phyloP scores from a whole-genome alignment of 1,140 invertebrate genomes.

The Drosophila eugracilis region DNA sequence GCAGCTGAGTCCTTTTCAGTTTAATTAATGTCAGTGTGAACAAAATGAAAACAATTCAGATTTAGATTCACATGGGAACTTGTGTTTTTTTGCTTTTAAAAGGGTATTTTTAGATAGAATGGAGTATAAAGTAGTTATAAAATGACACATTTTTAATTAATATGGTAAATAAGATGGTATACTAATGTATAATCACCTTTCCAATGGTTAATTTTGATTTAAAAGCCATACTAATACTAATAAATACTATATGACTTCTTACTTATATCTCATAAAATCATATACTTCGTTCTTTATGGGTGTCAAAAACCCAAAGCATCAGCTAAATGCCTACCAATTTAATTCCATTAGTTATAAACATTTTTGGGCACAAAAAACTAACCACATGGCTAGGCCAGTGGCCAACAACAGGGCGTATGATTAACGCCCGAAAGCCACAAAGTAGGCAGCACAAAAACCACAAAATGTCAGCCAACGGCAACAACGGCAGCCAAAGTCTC shows the following conservation, averaged over 20 bases:
- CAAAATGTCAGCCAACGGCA: constrained; percentile 46
- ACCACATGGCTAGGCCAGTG: constrained; percentile 26
- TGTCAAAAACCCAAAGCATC: background rate
- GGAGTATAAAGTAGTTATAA: too few relatives aligned
- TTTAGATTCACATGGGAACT: background rate
- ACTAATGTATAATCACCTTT: too few relatives aligned
- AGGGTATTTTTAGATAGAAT: background rate
- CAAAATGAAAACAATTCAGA: constrained; percentile 1
- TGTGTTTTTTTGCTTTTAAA: too few relatives aligned
- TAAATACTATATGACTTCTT: too few relatives aligned
- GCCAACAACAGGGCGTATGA: constrained; percentile 66
- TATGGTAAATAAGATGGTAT: too few relatives aligned
- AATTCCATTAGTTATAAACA: constrained; percentile 39
- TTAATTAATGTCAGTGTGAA: constrained; percentile 15
- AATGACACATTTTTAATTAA: too few relatives aligned
- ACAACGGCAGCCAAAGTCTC: constrained; percentile 61
- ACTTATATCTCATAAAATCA: background rate
- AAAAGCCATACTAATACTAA: too few relatives aligned
- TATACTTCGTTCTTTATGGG: background rate
- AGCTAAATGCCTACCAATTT: constrained; percentile 23
- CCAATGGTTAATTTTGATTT: too few relatives aligned
- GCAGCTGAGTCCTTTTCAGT: constrained; percentile 7
- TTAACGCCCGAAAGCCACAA: constrained; percentile 69
- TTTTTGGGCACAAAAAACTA: constrained; percentile 46
- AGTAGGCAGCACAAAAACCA: constrained; percentile 63